A percentile compares a stretch with the other conserved stretches of the same genome.
Evolutionary conservation across 2,888 invertebrate species (phyloP).

Genomic region (Sinhomidia bicolor): DNA sequence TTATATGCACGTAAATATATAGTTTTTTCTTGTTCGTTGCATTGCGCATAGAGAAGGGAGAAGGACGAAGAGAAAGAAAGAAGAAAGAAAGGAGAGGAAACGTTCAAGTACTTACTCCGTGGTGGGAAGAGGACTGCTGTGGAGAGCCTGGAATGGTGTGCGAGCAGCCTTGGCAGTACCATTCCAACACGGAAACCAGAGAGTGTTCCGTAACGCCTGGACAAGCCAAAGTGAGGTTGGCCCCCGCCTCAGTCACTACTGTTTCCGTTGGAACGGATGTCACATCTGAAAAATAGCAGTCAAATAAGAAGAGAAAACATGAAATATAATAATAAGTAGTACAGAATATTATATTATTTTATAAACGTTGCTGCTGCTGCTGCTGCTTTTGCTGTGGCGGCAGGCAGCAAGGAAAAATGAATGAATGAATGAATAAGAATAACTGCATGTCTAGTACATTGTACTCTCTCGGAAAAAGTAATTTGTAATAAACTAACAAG

Average conservation of each 20-base stretch:
- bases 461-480: conserved; percentile 49
- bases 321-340: conserved; percentile 10
- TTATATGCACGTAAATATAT: no score
- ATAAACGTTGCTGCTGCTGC: no score
- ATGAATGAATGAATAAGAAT: conserved; percentile 47
- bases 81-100: conserved; percentile 47
- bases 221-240: conserved; percentile 86
- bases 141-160: conserved; percentile 69
- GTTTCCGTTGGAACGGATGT: conserved; percentile 85
- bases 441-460: no score
- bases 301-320: conserved; percentile 19
- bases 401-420: no score
- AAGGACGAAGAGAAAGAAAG: conserved; percentile 25
- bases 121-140: conserved; percentile 74
- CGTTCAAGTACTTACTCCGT: conserved; percentile 69
- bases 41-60: neutral
- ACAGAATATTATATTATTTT: neutral
- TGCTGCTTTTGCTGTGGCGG: no score
- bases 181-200: conserved; percentile 86
- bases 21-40: no score
- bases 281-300: conserved; percentile 84
- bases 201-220: conserved; percentile 87
- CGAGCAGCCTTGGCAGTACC: conserved; percentile 82
- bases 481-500: conserved; percentile 70
- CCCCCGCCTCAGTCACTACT: conserved; percentile 86